Evolutionary conservation across 2,888 invertebrate genomes (phyloP).

Genomic region (Polymixis lichenea): DNA sequence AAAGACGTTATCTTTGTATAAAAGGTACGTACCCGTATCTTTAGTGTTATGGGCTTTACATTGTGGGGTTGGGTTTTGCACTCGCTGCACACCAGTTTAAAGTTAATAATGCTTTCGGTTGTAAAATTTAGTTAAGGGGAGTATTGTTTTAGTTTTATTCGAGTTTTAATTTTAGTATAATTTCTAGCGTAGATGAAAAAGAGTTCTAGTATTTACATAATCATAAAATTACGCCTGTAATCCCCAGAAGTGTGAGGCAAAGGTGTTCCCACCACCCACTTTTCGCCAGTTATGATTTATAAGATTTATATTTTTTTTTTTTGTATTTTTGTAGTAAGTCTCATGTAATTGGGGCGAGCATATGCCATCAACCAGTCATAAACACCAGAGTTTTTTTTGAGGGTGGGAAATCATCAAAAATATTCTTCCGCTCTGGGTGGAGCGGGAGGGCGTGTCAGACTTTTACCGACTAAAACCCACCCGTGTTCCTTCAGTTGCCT

Average conservation of each 20-base stretch:
- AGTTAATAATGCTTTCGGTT: slow-evolving; percentile 5
- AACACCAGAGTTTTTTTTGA: no score
- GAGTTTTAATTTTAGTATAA: slow-evolving; percentile 19
- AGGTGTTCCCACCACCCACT: neutral
- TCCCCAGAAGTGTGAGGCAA: no score
- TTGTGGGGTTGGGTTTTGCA: slow-evolving; percentile 29
- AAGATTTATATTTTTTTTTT: no score
- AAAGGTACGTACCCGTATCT: slow-evolving; percentile 56
- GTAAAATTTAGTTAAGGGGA: slow-evolving; percentile 7
- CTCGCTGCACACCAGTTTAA: slow-evolving; percentile 45
- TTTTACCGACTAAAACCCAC: no score
- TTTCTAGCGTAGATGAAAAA: neutral
- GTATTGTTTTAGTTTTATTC: slow-evolving; percentile 6
- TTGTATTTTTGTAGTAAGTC: no score
- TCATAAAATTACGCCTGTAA: neutral
- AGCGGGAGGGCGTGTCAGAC: no score
- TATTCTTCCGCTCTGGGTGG: no score
- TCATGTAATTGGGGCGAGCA: neutral
- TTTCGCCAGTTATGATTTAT: neutral
- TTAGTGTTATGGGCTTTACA: slow-evolving; percentile 65
- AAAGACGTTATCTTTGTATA: slow-evolving; percentile 48
- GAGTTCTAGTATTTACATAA: neutral
- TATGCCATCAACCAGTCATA: neutral
- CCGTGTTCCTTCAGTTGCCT: no score
- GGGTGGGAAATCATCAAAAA: no score